Percentiles rank a stretch among this genome's conserved stretches.
Evolutionary conservation across 2,888 invertebrate genomes (phyloP).

Genomic region (Nymphalis polychloros): DNA sequence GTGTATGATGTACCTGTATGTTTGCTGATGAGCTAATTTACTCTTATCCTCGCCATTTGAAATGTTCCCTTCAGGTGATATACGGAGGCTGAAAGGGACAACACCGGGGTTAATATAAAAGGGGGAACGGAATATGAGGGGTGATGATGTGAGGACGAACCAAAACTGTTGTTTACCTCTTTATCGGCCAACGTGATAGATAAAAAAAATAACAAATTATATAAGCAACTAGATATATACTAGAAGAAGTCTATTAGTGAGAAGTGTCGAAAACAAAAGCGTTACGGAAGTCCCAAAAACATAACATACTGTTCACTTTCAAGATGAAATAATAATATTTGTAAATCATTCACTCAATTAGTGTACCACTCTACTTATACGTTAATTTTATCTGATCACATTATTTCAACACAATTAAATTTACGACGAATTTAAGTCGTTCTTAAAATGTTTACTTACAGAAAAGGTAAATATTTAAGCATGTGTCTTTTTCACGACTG

Average conservation of each 20-base stretch:
- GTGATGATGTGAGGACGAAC: conserved; percentile 57
- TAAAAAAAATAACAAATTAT: conserved; percentile 49
- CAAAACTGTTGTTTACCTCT: conserved; percentile 71
- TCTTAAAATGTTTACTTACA: too few relatives aligned
- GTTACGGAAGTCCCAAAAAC: background rate
- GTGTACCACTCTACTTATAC: too few relatives aligned
- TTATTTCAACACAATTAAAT: too few relatives aligned
- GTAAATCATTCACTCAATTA: background rate
- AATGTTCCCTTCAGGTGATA: conserved; percentile 82
- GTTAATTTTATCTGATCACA: too few relatives aligned
- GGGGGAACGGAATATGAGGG: conserved; percentile 53
- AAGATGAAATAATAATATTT: background rate
- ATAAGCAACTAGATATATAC: conserved; percentile 21
- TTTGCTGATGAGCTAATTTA: conserved; percentile 87
- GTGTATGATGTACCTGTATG: conserved; percentile 84
- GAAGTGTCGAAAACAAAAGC: background rate
- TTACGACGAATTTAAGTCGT: too few relatives aligned
- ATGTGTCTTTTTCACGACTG: too few relatives aligned
- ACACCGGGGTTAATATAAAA: conserved; percentile 75
- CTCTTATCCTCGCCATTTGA: conserved; percentile 85
- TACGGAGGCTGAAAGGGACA: conserved; percentile 83
- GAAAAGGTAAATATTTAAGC: too few relatives aligned
- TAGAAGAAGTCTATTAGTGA: conserved; percentile 11
- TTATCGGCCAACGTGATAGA: conserved; percentile 70
- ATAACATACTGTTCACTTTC: background rate